These are phyloP conservation scores for Listronotus bonariensis DNA, from an alignment of 1,140 invertebrate species.

Conservation along the genomic window DNA sequence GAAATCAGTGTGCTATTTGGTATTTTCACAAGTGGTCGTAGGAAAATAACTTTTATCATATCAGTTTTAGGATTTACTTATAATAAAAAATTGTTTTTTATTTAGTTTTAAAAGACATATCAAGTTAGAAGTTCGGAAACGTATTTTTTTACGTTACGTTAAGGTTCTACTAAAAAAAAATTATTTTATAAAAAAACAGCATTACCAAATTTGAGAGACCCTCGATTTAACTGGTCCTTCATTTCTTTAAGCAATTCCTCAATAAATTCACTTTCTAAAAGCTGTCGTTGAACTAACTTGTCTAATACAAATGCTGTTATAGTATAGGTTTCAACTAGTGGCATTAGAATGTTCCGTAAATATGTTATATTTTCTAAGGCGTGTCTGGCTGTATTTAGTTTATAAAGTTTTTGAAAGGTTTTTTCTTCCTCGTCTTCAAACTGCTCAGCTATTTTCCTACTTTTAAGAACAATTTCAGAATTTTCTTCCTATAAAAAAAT, in stretches of 20 bases:
- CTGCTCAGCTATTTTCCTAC: conserved; percentile 54
- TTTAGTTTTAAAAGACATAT: too few species aligned
- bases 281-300: conserved; percentile 61
- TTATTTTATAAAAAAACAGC: too few species aligned
- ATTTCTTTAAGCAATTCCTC: conserved; percentile 62
- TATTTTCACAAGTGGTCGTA: too few species aligned
- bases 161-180: too few species aligned
- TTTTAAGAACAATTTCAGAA: conserved; percentile 40
- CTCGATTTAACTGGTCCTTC: conserved; percentile 65
- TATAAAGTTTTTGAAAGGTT: conserved; percentile 38
- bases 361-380: conserved; percentile 52
- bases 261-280: conserved; percentile 72
- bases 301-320: conserved; percentile 65
- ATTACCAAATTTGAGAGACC: conserved; percentile 70
- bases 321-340: conserved; percentile 74
- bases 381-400: conserved; percentile 46
- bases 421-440: conserved; percentile 54
- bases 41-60: too few species aligned
- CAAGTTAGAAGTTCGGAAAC: too few species aligned
- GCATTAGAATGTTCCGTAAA: conserved; percentile 65
- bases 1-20: too few species aligned
- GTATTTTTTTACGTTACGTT: too few species aligned
- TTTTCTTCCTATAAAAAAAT: conserved; percentile 23
- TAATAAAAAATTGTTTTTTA: too few species aligned
- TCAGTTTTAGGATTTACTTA: too few species aligned